These are phyloP conservation scores for Tenebrosternarchus preto DNA, from an alignment of 2,113 vertebrate species.

Conservation along the genomic window DNA sequence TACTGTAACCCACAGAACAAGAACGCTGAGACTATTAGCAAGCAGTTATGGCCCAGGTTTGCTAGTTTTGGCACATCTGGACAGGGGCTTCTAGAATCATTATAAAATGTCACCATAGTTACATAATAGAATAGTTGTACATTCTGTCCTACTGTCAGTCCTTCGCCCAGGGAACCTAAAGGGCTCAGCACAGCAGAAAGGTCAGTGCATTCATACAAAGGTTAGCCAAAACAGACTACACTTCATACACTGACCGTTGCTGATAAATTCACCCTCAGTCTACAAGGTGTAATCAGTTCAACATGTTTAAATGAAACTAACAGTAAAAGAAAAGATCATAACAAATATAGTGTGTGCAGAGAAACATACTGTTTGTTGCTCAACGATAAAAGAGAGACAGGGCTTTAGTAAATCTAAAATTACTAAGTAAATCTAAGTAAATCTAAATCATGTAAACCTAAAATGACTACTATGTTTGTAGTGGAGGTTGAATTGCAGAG, in stretches of 20 bases:
- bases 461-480: no score
- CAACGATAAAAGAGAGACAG: not conserved
- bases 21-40: not conserved
- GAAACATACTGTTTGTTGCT: not conserved
- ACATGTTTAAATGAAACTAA: not conserved
- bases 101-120: constrained; percentile 66
- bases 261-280: not conserved
- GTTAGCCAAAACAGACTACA: constrained; percentile 42
- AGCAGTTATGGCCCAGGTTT: not conserved
- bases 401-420: no score
- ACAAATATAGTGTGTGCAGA: not conserved
- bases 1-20: not conserved
- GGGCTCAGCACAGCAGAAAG: constrained; percentile 38
- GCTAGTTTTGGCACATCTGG: not conserved
- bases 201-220: constrained; percentile 58
- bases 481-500: no score
- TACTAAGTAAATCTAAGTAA: no score
- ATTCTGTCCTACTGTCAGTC: constrained; percentile 29
- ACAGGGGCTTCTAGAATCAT: not conserved
- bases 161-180: constrained; percentile 24
- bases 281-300: not conserved
- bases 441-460: no score
- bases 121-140: constrained; percentile 60
- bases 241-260: not conserved
- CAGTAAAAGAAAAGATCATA: not conserved